Evolutionary conservation across 2,797 vertebrate genomes (phyloP), one percentile per base, ranked within the genome.

Genomic region (Tapirus indicus): DNA sequence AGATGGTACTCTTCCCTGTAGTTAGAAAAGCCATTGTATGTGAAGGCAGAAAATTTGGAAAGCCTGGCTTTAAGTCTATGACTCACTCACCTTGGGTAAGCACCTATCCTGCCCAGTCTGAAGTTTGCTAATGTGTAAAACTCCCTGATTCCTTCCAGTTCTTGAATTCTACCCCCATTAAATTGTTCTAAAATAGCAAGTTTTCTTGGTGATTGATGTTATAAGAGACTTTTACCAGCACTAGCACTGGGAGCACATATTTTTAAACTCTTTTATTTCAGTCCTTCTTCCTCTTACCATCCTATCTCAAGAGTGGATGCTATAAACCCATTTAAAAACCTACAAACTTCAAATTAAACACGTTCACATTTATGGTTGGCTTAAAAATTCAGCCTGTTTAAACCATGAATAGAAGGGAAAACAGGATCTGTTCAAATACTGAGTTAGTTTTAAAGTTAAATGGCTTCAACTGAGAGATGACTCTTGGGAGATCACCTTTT

Each of bases 381-480:
- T 75, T 98, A 5, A 5, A 95, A 98, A 95, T 91, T 96, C 92
- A 96, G 95, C 94, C 56, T 97, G 14, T 97, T 98, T 98, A 98
- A 98, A 97, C 94, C 93, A 92, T 94, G 95, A 98, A 97, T 94
- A 96, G 94, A 97, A 98, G 96, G 98, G 98, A 98, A 98, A 98
- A 95, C 93, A 97, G 97, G 97, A 98, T 97, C 97, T 98, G 97
- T 98, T 98, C 97, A 98, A 98, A 98, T 98, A 98, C 95, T 97
- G 98, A 98, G 96, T 96, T 97, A 91, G 60, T 98, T 98, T 98
- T 98, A 96, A 98, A 98, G 96, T 98, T 98, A 98, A 98, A 98
- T 98, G 97, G 80, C 96, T 98, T 32, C 80, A 97, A 94, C 82
- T 47, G 29, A 98, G 96, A 98, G 56, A 41, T 95, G 89, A 96